These are phyloP conservation scores for Rhabdophis nuchalis DNA, from an alignment of 2,797 vertebrate species.

Conservation along the genomic window DNA sequence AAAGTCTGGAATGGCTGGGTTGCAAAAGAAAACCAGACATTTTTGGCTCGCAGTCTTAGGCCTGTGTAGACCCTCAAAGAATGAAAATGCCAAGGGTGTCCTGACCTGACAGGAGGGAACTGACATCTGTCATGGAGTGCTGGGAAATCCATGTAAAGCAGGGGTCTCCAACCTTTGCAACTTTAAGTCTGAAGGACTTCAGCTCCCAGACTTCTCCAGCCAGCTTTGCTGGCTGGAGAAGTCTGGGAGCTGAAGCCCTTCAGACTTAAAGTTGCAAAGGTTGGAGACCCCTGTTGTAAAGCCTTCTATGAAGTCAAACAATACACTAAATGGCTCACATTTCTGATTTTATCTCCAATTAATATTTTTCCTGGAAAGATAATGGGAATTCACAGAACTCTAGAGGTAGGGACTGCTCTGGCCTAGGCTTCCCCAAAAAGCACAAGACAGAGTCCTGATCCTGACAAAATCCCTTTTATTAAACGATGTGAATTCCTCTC, in stretches of 20 bases:
- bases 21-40: constrained; percentile 14
- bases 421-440: no score
- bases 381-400: not conserved
- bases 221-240: no score
- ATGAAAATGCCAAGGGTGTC: not conserved
- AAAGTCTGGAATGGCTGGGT: not conserved
- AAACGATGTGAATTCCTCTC: no score
- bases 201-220: no score
- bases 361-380: not conserved
- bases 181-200: no score
- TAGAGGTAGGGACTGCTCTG: not conserved
- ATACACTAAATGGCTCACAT: not conserved
- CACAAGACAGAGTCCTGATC: no score
- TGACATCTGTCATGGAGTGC: not conserved
- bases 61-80: not conserved
- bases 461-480: no score
- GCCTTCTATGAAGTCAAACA: not conserved
- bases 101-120: not conserved
- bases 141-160: no score
- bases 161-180: no score
- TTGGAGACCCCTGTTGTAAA: no score
- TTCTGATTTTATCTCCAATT: not conserved
- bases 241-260: no score
- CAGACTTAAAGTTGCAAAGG: no score
- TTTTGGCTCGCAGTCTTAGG: not conserved